phyloP scores from a whole-genome alignment of 2,797 vertebrate genomes.

The Urocyon cinereoargenteus region DNA sequence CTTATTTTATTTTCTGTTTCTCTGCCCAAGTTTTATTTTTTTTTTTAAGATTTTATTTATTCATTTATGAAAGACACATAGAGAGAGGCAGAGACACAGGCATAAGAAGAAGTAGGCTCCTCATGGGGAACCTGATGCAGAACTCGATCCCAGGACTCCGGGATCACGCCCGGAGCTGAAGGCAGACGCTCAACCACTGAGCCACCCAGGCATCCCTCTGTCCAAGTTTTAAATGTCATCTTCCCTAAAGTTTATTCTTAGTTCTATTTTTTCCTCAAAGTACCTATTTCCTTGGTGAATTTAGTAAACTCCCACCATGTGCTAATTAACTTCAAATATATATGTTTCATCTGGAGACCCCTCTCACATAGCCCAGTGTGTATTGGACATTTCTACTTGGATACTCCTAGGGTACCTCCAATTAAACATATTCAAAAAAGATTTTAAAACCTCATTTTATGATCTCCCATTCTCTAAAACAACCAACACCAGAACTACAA shows the following conservation, averaged over 20 bases:
- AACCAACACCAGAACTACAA: neutral
- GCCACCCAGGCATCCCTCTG: too few species aligned
- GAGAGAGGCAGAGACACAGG: too few species aligned
- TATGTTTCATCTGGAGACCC: neutral
- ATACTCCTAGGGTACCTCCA: neutral
- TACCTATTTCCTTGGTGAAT: neutral
- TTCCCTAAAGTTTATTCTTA: neutral
- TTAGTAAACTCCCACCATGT: neutral
- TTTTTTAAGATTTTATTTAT: too few species aligned
- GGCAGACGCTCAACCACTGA: too few species aligned
- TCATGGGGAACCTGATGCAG: too few species aligned
- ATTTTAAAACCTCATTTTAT: neutral
- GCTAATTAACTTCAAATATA: constrained; percentile 39
- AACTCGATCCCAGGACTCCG: too few species aligned
- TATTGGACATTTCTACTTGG: neutral
- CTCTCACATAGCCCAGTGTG: neutral
- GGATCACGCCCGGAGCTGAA: too few species aligned
- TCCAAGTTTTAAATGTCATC: neutral
- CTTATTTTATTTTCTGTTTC: constrained; percentile 21
- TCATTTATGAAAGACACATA: too few species aligned
- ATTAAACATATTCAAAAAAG: neutral
- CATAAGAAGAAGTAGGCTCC: too few species aligned
- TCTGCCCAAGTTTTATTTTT: neutral
- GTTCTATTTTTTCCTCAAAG: neutral
- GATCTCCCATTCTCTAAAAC: neutral